phyloP scores from a whole-genome alignment of 2,888 invertebrate genomes.

The Choristoneura rosaceana region DNA sequence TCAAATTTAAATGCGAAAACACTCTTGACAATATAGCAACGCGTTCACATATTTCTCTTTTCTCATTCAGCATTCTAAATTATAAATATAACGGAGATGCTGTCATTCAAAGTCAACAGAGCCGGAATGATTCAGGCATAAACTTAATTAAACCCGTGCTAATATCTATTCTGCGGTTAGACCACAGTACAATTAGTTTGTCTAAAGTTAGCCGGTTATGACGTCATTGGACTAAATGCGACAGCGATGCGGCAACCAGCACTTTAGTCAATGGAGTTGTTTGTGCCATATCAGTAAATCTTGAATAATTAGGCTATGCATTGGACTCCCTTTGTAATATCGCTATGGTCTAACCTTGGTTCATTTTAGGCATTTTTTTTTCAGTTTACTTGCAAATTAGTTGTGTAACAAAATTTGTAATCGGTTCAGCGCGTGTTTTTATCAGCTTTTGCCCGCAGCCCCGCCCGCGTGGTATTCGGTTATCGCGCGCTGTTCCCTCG shows the following conservation, averaged over 20 bases:
- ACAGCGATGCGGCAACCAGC: constrained; percentile 15
- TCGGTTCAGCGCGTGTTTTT: no score
- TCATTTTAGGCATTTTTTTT: background rate
- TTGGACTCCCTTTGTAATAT: background rate
- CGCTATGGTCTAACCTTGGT: constrained; percentile 4
- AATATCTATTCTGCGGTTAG: background rate
- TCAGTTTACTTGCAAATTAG: background rate
- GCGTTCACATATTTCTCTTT: no score
- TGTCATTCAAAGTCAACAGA: background rate
- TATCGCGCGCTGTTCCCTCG: no score
- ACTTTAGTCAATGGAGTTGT: constrained; percentile 15
- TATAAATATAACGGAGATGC: background rate
- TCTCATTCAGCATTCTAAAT: no score
- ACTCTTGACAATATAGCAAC: no score
- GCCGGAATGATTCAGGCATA: background rate
- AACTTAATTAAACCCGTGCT: constrained; percentile 1
- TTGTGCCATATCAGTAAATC: constrained; percentile 25
- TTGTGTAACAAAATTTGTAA: no score
- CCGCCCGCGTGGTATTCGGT: no score
- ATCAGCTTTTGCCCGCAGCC: no score
- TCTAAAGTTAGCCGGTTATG: constrained; percentile 21
- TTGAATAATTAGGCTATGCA: constrained; percentile 26
- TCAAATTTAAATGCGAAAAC: no score
- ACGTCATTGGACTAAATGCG: background rate
- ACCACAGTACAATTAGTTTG: constrained; percentile 27